phyloP scores from a whole-genome alignment of 2,888 invertebrate genomes.

The Hofmannophila pseudospretella region DNA sequence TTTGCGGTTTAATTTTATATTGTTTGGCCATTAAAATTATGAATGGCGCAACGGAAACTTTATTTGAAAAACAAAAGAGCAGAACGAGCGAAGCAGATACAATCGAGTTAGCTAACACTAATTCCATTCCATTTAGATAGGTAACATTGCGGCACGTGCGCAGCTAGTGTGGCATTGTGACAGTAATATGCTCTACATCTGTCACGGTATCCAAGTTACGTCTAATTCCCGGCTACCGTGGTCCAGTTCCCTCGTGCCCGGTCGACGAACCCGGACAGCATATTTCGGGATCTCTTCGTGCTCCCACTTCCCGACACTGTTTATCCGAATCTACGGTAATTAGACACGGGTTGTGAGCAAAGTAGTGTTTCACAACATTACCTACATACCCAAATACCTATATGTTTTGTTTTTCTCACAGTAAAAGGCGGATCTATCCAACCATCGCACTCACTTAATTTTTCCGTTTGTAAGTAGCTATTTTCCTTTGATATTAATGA shows the following conservation, averaged over 20 bases:
- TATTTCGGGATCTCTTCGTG: conserved; percentile 40
- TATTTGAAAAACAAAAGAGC: background rate
- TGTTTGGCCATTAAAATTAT: too few relatives aligned
- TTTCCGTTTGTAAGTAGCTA: background rate
- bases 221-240: conserved; percentile 16
- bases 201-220: conserved; percentile 8
- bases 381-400: background rate
- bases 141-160: background rate
- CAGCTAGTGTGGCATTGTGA: background rate
- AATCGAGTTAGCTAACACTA: background rate
- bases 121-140: background rate
- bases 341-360: conserved; percentile 43
- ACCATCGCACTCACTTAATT: background rate
- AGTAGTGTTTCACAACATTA: conserved; percentile 16
- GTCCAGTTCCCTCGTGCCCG: conserved; percentile 15
- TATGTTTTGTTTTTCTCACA: background rate
- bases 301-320: conserved; percentile 31
- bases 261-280: conserved; percentile 38
- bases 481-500: background rate
- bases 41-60: too few relatives aligned
- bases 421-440: background rate
- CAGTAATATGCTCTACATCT: conserved; percentile 1
- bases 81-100: background rate
- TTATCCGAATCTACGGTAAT: conserved; percentile 38
- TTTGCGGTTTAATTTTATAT: too few relatives aligned